Percentiles rank a stretch among this genome's conserved stretches.
Evolutionary conservation across 2,797 vertebrate species (phyloP).

Genomic region (Picus viridis): DNA sequence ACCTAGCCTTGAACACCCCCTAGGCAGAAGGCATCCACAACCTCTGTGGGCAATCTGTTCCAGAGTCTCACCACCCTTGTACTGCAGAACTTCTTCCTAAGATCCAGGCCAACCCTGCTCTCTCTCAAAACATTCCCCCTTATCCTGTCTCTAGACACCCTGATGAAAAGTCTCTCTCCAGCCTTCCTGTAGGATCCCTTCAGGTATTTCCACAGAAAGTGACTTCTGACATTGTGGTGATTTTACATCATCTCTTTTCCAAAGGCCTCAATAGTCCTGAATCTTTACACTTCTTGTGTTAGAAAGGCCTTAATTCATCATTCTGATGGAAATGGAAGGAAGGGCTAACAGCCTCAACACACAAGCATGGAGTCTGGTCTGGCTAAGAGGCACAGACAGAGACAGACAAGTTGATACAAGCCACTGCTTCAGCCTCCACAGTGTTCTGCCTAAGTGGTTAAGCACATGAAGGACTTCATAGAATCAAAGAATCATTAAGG

Average conservation of each 20-base stretch:
- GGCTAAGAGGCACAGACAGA: background rate
- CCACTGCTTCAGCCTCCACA: background rate
- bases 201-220: background rate
- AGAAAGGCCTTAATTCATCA: background rate
- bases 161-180: no score
- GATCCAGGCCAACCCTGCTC: no score
- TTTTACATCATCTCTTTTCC: background rate
- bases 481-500: no score
- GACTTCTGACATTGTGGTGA: background rate
- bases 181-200: no score
- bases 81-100: no score
- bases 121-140: no score
- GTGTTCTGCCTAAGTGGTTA: background rate
- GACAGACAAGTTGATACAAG: background rate
- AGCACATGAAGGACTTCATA: background rate
- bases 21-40: no score
- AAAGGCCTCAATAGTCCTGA: background rate
- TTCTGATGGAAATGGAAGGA: background rate
- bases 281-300: background rate
- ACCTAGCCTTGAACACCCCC: no score
- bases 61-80: no score
- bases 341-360: background rate
- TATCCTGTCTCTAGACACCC: no score
- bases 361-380: background rate
- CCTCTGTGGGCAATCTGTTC: no score